Conservation (phyloP, 2,797 vertebrate species). For the Phyllotis vaccarum region DNA sequence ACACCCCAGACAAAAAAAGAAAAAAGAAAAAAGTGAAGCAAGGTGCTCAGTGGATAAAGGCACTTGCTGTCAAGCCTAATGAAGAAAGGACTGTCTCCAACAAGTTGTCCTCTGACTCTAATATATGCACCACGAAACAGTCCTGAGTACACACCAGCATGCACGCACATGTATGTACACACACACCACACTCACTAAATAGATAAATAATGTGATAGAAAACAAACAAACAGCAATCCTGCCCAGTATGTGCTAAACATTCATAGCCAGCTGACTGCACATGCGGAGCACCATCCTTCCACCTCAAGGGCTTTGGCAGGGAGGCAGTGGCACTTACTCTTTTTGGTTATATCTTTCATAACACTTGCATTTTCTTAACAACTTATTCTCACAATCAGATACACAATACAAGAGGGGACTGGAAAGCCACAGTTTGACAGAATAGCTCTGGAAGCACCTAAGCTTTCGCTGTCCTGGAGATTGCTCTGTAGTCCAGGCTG, state of each 20-base stretch:
- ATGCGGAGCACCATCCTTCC: neutral
- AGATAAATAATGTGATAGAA: neutral
- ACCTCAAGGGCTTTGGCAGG: accelerated
- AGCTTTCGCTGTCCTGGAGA: neutral
- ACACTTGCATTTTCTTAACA: neutral
- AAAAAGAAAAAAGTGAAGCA: neutral
- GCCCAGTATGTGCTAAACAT: neutral
- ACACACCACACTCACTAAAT: neutral
- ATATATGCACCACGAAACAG: neutral
- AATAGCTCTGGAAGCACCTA: neutral
- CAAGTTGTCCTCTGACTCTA: neutral
- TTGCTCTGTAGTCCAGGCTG: neutral
- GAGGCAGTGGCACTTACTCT: too few relatives aligned
- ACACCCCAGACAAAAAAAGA: neutral
- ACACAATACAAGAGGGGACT: too few relatives aligned
- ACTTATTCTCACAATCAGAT: neutral
- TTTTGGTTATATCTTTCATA: neutral
- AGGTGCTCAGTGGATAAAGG: neutral
- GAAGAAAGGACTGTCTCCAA: neutral
- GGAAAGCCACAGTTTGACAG: accelerated
- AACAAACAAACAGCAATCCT: neutral
- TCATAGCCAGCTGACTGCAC: accelerated
- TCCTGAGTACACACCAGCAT: neutral
- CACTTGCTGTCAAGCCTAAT: neutral
- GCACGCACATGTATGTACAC: accelerated